Evolutionary conservation across 2,113 vertebrate genomes (phyloP).

Genomic region (Macaca nemestrina): DNA sequence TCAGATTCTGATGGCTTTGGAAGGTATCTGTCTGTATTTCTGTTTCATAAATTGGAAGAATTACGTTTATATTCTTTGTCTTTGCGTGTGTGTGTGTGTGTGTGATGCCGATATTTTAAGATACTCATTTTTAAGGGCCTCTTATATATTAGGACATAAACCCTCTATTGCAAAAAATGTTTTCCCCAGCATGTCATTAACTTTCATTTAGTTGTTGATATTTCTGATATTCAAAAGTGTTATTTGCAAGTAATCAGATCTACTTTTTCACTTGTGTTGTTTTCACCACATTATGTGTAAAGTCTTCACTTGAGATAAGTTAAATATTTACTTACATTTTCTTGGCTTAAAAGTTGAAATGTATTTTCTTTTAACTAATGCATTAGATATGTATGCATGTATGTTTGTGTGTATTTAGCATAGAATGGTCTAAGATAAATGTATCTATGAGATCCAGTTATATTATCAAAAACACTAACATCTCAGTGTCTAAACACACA

Average conservation of each 20-base stretch:
- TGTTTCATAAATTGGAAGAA: not conserved
- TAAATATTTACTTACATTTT: not conserved
- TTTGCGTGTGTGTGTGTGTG: not conserved
- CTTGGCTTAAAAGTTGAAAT: not conserved
- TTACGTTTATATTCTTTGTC: not conserved
- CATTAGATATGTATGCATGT: not conserved
- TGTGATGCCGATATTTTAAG: not conserved
- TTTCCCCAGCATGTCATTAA: not conserved
- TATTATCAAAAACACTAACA: not conserved
- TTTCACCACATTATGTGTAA: not conserved
- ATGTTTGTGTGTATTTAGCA: not conserved
- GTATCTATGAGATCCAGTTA: not conserved
- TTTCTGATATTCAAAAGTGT: not conserved
- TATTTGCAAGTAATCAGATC: not conserved
- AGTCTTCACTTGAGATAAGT: not conserved
- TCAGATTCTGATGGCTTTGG: not conserved
- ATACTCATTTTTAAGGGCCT: not conserved
- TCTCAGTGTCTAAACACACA: not conserved
- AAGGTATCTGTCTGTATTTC: not conserved
- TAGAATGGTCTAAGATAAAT: not conserved
- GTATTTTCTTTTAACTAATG: conserved; percentile 18
- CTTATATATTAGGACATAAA: not conserved
- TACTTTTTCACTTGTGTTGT: not conserved
- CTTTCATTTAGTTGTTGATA: conserved; percentile 3
- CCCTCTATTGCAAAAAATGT: not conserved